A percentile compares a stretch with the other conserved stretches of the same genome.
Evolutionary conservation across 2,113 vertebrate species (phyloP).

Genomic region (Triplophysa rosa): DNA sequence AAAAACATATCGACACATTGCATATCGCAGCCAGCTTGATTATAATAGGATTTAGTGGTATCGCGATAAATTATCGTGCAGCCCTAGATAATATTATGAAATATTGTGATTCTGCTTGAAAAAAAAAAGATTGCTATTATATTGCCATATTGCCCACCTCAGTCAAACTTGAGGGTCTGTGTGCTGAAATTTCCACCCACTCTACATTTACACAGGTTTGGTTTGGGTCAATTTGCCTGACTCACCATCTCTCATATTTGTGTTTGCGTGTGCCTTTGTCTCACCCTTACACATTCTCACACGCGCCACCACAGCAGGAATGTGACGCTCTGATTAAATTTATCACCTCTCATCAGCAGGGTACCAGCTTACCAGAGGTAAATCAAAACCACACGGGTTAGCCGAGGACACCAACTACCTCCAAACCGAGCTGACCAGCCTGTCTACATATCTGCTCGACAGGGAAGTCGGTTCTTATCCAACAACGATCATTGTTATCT

Average conservation of each 20-base stretch:
- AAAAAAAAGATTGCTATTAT: too few species aligned
- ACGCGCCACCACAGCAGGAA: slow-evolving; percentile 3
- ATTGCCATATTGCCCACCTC: too few species aligned
- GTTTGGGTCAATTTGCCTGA: background rate
- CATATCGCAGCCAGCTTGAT: too few species aligned
- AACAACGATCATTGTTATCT: background rate
- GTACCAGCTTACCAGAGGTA: background rate
- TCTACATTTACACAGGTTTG: background rate
- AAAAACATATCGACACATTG: too few species aligned
- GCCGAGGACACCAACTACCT: background rate
- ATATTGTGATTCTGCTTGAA: too few species aligned
- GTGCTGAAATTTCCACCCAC: background rate
- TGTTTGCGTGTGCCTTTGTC: slow-evolving; percentile 2
- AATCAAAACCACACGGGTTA: slow-evolving; percentile 17
- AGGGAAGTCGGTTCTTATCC: background rate
- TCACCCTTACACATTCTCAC: background rate
- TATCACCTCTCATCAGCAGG: background rate
- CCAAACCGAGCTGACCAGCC: background rate
- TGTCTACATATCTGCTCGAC: background rate
- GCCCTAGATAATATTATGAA: too few species aligned
- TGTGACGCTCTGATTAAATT: slow-evolving; percentile 1
- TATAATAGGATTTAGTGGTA: too few species aligned
- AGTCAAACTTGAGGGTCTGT: too few species aligned
- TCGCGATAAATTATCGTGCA: too few species aligned
- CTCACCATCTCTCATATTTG: background rate